Base-by-base conservation (phyloP, 53 echinoderm and acorn worm genomes). In the Paracentrotus lividus region DNA sequence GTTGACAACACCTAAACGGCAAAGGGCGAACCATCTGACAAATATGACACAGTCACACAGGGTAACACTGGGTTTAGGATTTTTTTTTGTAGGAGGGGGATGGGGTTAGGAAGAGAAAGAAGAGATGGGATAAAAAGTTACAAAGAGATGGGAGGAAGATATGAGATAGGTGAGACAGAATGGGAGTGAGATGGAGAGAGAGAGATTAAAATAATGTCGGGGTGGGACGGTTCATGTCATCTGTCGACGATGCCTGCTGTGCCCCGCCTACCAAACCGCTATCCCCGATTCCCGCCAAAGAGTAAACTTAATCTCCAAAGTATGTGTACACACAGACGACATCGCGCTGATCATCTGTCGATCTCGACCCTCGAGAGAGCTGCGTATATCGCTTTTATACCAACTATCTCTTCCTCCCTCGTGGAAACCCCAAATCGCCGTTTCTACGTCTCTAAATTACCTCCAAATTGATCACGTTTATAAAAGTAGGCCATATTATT, bases 281-380 rank as follows among this genome's bases (percentile, higher is more conserved):
- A 5, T 55, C 51, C 34, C 54, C 51, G 33, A 52, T 88, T 88
- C 58, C 88, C 56, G 56, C 58, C 88, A 16, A 88, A 38, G 88
- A 88, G 88, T 55, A 88, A 88, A 88, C 88, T 86, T 88, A 88
- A 88, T 88, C 88, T 88, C 53, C 2, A 54, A 55, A 88, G 88
- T 88, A 88, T 88, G 58, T 88, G 56, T 88, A 88, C 87, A 52
- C 87, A 55, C 87, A 87, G 85, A 84, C 47, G n/a, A 32, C 72
- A 40, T 72, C 85, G 27, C 85, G 47, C 51, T 15, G 85, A 85
- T 85, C n/a, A n/a, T n/a, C 85, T 85, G 26, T 85, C 38, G 32
- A 72, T 64, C 52, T 49, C 51, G 51, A 85, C 51, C 85, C 49
- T 49, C 29, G 47, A 14, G 10, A 26, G 38, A 29, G 85, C 52